Evolutionary conservation across 2,113 vertebrate genomes (phyloP).

Genomic region (Solenodon paradoxus): DNA sequence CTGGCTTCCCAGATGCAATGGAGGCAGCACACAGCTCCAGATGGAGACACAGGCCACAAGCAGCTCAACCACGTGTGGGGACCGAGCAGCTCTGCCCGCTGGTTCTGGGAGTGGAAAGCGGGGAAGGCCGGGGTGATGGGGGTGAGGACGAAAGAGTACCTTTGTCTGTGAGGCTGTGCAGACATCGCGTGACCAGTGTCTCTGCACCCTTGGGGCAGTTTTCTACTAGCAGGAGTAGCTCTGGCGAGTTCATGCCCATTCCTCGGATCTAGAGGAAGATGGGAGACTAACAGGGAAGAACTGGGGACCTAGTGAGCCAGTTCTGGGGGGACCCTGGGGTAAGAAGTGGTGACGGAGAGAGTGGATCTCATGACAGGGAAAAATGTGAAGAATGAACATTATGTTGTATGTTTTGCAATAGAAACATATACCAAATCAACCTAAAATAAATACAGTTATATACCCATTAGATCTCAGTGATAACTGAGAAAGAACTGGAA

Average conservation of each 20-base stretch:
- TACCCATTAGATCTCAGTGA: not conserved
- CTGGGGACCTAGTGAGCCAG: not conserved
- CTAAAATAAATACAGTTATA: not conserved
- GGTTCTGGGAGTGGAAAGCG: not conserved
- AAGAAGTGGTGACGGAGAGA: not conserved
- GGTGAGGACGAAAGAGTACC: conserved; percentile 77
- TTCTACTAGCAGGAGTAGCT: conserved; percentile 94
- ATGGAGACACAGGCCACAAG: not conserved
- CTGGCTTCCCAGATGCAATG: not conserved
- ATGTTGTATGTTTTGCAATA: not conserved
- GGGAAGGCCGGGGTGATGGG: not conserved
- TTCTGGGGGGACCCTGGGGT: too few relatives aligned
- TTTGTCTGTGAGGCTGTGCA: conserved; percentile 97
- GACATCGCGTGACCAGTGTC: conserved; percentile 93
- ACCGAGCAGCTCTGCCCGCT: not conserved
- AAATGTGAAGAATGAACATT: too few relatives aligned
- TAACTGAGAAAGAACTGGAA: not conserved
- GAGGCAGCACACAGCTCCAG: not conserved
- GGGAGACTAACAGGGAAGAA: not conserved
- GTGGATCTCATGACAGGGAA: too few relatives aligned
- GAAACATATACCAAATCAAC: not conserved
- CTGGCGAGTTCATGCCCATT: conserved; percentile 97
- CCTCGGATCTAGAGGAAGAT: conserved; percentile 86
- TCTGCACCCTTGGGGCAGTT: conserved; percentile 97
- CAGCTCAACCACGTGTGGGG: too few relatives aligned